Conservation (phyloP, 2,797 vertebrate species). For the Valencia hispanica region DNA sequence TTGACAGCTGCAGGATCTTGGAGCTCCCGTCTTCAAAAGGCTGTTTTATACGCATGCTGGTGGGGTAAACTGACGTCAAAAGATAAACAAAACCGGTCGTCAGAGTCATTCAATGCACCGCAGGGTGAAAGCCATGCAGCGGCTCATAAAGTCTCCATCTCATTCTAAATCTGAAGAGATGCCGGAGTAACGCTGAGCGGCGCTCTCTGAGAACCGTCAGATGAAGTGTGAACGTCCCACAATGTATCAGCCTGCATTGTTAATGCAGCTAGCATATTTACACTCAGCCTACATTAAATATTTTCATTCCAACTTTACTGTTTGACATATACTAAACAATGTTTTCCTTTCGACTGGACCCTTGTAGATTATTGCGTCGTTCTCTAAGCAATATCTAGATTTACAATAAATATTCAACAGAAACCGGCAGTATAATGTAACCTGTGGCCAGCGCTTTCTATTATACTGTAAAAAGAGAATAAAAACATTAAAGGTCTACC, state of each 20-base stretch:
- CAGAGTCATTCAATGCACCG: slow-evolving; percentile 44
- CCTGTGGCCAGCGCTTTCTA: background rate
- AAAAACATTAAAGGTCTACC: too few species aligned
- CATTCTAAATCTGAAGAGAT: slow-evolving; percentile 7
- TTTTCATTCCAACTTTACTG: background rate
- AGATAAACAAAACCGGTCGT: slow-evolving; percentile 69
- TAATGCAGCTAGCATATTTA: background rate
- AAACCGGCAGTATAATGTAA: background rate
- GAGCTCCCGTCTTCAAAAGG: slow-evolving; percentile 37
- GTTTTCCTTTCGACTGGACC: background rate
- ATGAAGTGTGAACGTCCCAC: background rate
- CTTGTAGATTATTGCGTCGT: background rate
- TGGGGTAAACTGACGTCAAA: slow-evolving; percentile 79
- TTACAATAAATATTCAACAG: background rate
- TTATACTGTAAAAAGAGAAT: background rate
- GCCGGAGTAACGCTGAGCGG: background rate
- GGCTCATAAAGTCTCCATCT: slow-evolving; percentile 23
- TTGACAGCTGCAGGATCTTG: slow-evolving; percentile 21
- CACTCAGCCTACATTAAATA: background rate
- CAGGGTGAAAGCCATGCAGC: slow-evolving; percentile 54
- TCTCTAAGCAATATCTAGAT: background rate
- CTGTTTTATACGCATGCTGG: slow-evolving; percentile 77
- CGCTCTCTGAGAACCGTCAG: background rate
- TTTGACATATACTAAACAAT: background rate
- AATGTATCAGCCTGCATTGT: background rate